Conservation (phyloP, 2,888 invertebrate genomes). For the Melanophora roralis region DNA sequence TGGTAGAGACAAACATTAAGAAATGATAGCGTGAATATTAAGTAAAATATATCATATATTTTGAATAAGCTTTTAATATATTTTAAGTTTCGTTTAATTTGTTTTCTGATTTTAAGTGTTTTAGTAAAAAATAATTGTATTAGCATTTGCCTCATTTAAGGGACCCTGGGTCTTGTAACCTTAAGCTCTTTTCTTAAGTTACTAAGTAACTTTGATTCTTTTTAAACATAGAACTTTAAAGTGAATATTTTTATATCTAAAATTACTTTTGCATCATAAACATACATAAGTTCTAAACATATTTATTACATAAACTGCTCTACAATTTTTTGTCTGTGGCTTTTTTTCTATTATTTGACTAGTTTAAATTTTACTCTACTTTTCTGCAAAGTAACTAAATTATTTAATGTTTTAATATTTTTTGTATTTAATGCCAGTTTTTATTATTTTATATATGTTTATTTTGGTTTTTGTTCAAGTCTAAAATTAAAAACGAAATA, state of each 20-base stretch:
- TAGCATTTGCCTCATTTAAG: neutral
- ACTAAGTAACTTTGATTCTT: neutral
- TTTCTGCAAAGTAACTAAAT: slow-evolving; percentile 18
- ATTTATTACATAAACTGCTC: neutral
- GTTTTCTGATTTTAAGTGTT: no score
- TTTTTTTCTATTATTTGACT: no score
- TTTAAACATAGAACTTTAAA: no score
- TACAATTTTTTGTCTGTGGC: slow-evolving; percentile 5
- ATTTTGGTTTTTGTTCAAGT: slow-evolving; percentile 29
- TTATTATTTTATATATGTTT: slow-evolving; percentile 54
- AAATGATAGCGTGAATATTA: no score
- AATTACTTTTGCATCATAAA: no score
- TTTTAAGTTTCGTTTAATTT: no score
- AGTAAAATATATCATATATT: no score
- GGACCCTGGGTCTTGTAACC: slow-evolving; percentile 40
- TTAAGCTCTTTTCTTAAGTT: slow-evolving; percentile 30
- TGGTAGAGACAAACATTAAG: no score
- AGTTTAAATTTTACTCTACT: no score
- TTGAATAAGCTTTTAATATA: no score
- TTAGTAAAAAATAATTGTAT: no score
- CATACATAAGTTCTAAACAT: neutral
- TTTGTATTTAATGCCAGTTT: slow-evolving; percentile 54
- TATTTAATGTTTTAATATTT: slow-evolving; percentile 22
- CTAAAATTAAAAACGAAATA: slow-evolving; percentile 34
- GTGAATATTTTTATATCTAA: no score